A percentile compares a stretch with the other conserved stretches of the same genome.
Conservation (phyloP, 2,113 vertebrate genomes). For the Alaudala cheleensis region DNA sequence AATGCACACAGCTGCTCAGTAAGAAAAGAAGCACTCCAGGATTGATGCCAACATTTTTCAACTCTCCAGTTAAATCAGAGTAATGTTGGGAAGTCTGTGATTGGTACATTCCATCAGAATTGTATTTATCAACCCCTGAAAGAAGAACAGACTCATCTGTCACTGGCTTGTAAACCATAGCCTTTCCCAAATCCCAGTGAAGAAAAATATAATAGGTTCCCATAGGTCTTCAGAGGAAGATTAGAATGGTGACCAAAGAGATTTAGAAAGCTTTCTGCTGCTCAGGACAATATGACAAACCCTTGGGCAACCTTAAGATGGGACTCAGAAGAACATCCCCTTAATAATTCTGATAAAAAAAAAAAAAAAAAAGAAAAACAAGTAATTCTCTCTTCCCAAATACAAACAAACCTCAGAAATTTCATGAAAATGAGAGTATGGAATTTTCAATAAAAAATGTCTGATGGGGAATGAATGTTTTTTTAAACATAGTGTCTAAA, state of each 20-base stretch:
- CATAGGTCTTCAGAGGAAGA: not conserved
- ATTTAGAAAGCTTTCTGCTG: not conserved
- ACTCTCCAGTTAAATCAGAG: not conserved
- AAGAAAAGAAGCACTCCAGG: not conserved
- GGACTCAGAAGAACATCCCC: not conserved
- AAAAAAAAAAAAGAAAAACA: not conserved
- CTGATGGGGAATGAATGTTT: not conserved
- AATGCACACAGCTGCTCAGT: not conserved
- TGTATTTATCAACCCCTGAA: not conserved
- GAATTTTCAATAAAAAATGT: not conserved
- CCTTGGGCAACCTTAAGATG: not conserved
- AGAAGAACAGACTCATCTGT: not conserved
- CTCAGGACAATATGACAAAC: not conserved
- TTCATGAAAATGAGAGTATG: not conserved
- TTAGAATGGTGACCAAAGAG: not conserved
- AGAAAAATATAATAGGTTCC: not conserved
- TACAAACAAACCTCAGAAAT: not conserved
- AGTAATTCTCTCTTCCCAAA: not conserved
- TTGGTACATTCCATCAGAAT: not conserved
- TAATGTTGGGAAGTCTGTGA: not conserved
- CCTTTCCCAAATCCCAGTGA: not conserved
- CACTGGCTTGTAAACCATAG: not conserved
- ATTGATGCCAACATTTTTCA: not conserved
- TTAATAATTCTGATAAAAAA: not conserved
- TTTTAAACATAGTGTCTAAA: not conserved